phyloP scores from a whole-genome alignment of 2,113 vertebrate species.

The Anoplopoma fimbria region DNA sequence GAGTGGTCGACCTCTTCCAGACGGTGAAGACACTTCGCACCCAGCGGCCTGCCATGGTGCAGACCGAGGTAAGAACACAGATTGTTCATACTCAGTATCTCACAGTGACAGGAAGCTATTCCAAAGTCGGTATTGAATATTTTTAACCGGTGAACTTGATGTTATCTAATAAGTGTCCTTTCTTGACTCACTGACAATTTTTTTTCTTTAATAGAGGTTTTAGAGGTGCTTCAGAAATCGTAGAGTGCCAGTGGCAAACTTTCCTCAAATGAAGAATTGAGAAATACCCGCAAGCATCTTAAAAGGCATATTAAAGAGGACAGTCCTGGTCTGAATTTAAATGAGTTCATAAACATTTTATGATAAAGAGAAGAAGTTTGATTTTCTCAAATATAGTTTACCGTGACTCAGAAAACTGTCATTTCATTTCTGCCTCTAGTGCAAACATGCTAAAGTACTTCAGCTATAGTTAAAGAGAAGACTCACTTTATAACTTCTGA shows the following conservation, averaged over 20 bases:
- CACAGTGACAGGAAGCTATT: neutral
- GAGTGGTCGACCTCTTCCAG: conserved; percentile 97
- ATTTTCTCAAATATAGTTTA: neutral
- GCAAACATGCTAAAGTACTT: neutral
- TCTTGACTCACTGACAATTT: conserved; percentile 21
- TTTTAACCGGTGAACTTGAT: conserved; percentile 1
- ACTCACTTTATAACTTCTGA: neutral
- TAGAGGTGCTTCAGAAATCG: conserved; percentile 3
- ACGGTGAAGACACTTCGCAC: conserved; percentile 97
- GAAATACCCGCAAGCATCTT: neutral
- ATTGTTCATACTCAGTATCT: neutral
- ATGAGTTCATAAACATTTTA: conserved; percentile 1
- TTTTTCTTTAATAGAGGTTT: conserved; percentile 11
- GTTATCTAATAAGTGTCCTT: conserved; percentile 16
- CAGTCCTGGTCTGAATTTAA: neutral
- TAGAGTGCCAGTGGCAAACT: neutral
- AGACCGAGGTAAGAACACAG: conserved; percentile 89
- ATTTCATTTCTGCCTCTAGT: too few relatives aligned
- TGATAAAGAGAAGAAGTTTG: neutral
- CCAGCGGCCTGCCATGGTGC: conserved; percentile 96
- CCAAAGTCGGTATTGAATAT: conserved; percentile 18
- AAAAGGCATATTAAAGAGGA: neutral
- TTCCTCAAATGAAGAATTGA: conserved; percentile 12
- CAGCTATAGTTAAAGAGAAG: neutral
- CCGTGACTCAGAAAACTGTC: neutral